A percentile compares a stretch with the other conserved stretches of the same genome.
Conservation (phyloP, 2,888 invertebrate species). For the Physocephala rufipes region DNA sequence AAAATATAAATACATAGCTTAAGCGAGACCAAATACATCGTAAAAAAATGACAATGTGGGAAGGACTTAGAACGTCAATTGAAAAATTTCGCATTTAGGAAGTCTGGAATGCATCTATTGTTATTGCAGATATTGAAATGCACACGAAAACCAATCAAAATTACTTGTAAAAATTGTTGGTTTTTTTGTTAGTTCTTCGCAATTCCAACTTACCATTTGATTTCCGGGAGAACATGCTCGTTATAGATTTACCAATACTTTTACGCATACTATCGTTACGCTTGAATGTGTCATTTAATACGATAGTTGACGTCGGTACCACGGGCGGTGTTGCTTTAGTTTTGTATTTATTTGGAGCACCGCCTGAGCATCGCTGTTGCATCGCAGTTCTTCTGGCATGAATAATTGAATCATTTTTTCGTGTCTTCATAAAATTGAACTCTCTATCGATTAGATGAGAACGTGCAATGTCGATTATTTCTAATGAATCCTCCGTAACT, state of each 20-base stretch:
- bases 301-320: constrained; percentile 62
- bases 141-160: background rate
- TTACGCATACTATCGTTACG: constrained; percentile 77
- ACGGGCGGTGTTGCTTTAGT: constrained; percentile 62
- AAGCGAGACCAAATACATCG: too few species aligned
- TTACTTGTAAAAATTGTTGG: constrained; percentile 5
- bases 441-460: constrained; percentile 82
- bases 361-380: constrained; percentile 42
- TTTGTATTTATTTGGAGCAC: constrained; percentile 55
- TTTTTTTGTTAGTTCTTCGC: background rate
- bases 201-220: constrained; percentile 57
- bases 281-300: constrained; percentile 69
- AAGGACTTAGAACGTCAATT: too few species aligned
- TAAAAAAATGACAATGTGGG: too few species aligned
- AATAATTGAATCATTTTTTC: constrained; percentile 65
- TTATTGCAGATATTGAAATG: too few species aligned
- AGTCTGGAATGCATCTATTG: too few species aligned
- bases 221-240: constrained; percentile 78
- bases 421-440: constrained; percentile 76
- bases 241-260: constrained; percentile 79
- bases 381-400: constrained; percentile 66
- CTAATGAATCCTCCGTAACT: constrained; percentile 67
- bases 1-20: too few species aligned
- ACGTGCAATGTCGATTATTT: constrained; percentile 80
- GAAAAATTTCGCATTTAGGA: too few species aligned